Conservation (phyloP, 2,888 invertebrate species). For the Lasioglossum vierecki region DNA sequence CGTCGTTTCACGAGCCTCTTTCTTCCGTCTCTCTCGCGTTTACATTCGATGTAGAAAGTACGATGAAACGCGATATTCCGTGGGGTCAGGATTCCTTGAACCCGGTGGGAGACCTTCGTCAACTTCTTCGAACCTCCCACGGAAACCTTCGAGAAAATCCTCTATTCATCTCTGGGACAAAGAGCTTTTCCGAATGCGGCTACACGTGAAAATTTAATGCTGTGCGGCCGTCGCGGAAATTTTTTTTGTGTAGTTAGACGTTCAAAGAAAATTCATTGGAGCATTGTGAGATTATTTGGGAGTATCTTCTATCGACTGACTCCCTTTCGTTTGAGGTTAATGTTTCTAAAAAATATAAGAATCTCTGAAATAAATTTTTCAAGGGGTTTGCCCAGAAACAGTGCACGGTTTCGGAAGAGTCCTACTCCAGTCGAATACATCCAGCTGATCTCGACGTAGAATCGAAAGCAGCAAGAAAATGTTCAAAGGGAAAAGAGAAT, state of each 20-base stretch:
- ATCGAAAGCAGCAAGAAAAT: neutral
- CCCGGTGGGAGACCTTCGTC: neutral
- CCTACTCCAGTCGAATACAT: neutral
- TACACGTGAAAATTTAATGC: neutral
- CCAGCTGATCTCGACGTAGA: neutral
- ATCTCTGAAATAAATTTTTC: neutral
- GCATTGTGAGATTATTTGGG: no score
- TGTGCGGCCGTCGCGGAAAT: neutral
- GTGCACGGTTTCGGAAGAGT: neutral
- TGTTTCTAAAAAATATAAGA: no score
- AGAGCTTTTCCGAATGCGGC: neutral
- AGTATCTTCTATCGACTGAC: no score
- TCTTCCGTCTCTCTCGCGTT: neutral
- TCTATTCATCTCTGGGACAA: conserved; percentile 22
- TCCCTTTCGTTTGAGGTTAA: no score
- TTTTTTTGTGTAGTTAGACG: neutral
- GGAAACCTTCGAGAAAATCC: neutral
- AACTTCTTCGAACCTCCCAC: neutral
- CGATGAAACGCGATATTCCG: conserved; percentile 18
- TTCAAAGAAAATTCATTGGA: no score
- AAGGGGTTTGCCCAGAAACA: neutral
- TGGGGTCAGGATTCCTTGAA: conserved; percentile 11
- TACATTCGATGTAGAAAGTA: neutral
- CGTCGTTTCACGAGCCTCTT: conserved; percentile 51
- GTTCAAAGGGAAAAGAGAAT: neutral